These are phyloP conservation scores for Corythucha ciliata DNA, from an alignment of 2,888 invertebrate genomes.

Conservation along the genomic window DNA sequence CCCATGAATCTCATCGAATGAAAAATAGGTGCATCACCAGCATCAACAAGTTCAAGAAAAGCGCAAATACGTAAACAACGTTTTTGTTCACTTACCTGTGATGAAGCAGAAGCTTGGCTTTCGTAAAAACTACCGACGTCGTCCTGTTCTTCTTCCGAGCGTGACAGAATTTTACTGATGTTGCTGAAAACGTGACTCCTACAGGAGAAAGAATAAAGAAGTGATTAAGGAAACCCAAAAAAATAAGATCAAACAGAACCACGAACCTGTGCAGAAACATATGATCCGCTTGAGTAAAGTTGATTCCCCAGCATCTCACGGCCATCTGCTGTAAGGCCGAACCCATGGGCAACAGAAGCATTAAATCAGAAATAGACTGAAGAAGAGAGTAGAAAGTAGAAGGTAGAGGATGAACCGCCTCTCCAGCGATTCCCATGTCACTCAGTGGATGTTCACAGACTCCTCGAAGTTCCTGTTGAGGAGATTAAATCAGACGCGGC, in stretches of 20 bases:
- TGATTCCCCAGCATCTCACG: slow-evolving; percentile 85
- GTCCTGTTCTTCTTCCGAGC: slow-evolving; percentile 71
- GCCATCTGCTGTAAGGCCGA: slow-evolving; percentile 85
- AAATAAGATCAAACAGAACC: no score
- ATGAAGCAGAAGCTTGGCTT: slow-evolving; percentile 46
- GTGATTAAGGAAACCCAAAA: no score
- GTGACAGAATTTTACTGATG: slow-evolving; percentile 87
- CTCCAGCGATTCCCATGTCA: slow-evolving; percentile 66
- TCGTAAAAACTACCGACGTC: slow-evolving; percentile 52
- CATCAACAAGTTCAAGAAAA: background rate
- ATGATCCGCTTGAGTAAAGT: slow-evolving; percentile 81
- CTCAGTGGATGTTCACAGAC: slow-evolving; percentile 69
- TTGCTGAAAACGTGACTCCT: slow-evolving; percentile 90
- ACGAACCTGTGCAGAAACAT: slow-evolving; percentile 71
- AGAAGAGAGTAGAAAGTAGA: slow-evolving; percentile 74
- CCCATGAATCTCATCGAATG: no score
- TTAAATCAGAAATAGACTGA: slow-evolving; percentile 85
- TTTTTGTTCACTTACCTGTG: slow-evolving; percentile 38
- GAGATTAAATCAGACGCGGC: background rate
- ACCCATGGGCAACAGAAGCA: slow-evolving; percentile 76
- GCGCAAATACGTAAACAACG: background rate
- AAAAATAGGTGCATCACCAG: no score
- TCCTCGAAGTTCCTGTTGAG: slow-evolving; percentile 45
- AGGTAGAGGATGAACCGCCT: slow-evolving; percentile 43
- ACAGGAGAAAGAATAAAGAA: slow-evolving; percentile 33